phyloP scores from a whole-genome alignment of 2,113 vertebrate genomes.

The Nyctibius bracteatus region DNA sequence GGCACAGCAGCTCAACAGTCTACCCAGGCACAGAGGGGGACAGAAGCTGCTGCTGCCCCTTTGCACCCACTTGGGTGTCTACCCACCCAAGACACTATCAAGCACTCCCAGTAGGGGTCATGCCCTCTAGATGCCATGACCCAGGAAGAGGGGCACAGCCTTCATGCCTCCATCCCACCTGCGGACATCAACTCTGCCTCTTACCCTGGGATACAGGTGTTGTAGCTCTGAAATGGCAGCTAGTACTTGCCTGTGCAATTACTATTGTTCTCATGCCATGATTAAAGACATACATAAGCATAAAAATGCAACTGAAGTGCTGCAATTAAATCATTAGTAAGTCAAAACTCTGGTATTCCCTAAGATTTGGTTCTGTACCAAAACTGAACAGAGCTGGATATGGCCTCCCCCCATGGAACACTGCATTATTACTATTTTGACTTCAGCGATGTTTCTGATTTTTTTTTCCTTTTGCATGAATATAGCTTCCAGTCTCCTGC shows the following conservation, averaged over 20 bases:
- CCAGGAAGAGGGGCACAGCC: neutral
- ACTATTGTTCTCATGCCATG: neutral
- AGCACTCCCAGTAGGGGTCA: accelerated
- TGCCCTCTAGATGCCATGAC: neutral
- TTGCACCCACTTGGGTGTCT: too few species aligned
- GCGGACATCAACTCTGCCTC: neutral
- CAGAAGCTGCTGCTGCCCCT: neutral
- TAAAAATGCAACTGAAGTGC: neutral
- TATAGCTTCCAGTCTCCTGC: neutral
- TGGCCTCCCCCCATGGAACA: neutral
- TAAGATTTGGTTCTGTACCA: conserved; percentile 8
- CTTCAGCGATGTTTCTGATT: neutral
- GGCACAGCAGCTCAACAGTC: neutral
- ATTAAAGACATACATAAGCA: neutral
- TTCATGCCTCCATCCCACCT: neutral
- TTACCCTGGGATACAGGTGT: neutral
- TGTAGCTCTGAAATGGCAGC: neutral
- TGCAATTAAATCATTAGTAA: conserved; percentile 5
- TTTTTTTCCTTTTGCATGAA: conserved; percentile 31
- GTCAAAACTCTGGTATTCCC: neutral
- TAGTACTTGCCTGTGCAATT: neutral
- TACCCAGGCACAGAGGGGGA: neutral
- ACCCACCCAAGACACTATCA: accelerated
- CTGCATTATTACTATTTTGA: conserved; percentile 23
- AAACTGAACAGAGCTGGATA: neutral